Evolutionary conservation across 2,888 invertebrate species (phyloP), one percentile per base, ranked within the genome.

Genomic region (Ceriagrion tenellum): DNA sequence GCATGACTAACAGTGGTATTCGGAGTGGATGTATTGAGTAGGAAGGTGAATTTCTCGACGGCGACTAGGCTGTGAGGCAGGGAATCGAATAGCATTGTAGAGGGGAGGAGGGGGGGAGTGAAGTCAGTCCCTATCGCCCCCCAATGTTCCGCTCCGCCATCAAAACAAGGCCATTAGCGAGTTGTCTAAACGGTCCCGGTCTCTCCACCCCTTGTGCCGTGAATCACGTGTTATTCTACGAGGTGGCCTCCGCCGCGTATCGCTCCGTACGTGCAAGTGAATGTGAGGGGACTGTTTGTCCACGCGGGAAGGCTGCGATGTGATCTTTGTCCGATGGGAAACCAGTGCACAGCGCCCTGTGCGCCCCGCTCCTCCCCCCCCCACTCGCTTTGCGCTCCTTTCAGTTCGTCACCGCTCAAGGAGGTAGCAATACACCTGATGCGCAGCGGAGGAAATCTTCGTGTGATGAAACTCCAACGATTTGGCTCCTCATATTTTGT

Each of bases 91-190:
- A 55, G 89, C 40, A 40, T 12, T 35, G 81, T 16, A n/a, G 16
- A 35, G 81, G 81, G 13, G 35, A 1, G 35, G 74, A 13, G 74
- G 81, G 69, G 59, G 59, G 12, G 59, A 59, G 59, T 59, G 12
- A 8, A 3, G 69, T 69, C 69, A 26, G 69, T n/a, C 88, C 40
- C 30, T 55, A 89, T 89, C 89, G 81, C 35, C 81, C 16, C 30
- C 13, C 16, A 12, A 35, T 26, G 69, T 69, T 26, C 16, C 69
- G 26, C n/a, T 13, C 55, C 26, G 55, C 47, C 55, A 47, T 89
- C 89, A 55, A 89, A 89, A 89, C 89, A 89, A 89, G 89, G 89
- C 89, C 89, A 89, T 89, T 89, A 89, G 89, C 89, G 89, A 89
- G 89, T 89, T 89, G 89, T 55, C 89, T 89, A 55, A 88, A 47